Evolutionary conservation across 2,888 invertebrate genomes (phyloP).

Genomic region (Agapostemon virescens): DNA sequence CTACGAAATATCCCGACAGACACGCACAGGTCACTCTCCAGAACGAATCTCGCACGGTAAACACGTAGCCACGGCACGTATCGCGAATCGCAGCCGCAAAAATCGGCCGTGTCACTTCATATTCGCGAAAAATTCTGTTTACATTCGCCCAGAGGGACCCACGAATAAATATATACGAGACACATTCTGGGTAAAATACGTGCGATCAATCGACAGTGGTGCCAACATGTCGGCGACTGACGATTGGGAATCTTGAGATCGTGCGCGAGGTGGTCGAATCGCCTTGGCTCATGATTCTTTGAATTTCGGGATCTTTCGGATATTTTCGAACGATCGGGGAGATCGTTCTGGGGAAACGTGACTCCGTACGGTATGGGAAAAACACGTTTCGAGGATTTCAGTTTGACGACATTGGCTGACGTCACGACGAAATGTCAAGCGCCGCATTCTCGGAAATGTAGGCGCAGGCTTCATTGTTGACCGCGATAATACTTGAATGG

Average conservation of each 20-base stretch:
- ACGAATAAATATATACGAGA: constrained; percentile 66
- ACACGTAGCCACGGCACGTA: constrained; percentile 38
- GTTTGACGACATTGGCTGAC: constrained; percentile 61
- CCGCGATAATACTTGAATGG: constrained; percentile 37
- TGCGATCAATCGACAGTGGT: constrained; percentile 74
- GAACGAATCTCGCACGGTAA: neutral
- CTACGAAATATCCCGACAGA: constrained; percentile 26
- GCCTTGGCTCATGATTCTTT: neutral
- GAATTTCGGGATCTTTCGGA: neutral
- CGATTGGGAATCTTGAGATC: constrained; percentile 9
- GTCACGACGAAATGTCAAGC: constrained; percentile 66
- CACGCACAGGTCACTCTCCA: neutral
- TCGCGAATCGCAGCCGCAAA: constrained; percentile 61
- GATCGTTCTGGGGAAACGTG: neutral
- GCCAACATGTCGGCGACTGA: constrained; percentile 64
- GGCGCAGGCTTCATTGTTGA: constrained; percentile 47
- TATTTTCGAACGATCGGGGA: neutral
- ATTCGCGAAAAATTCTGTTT: constrained; percentile 74
- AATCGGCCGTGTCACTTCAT: constrained; percentile 72
- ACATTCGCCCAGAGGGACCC: constrained; percentile 69
- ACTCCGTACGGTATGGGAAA: neutral
- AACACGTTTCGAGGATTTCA: constrained; percentile 23
- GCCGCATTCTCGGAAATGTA: constrained; percentile 68
- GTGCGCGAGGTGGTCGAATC: neutral
- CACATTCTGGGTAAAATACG: constrained; percentile 72